Evolutionary conservation across 2,888 invertebrate genomes (phyloP), one percentile per base, ranked within the genome.

Genomic region (Drosophila vallismaia): DNA sequence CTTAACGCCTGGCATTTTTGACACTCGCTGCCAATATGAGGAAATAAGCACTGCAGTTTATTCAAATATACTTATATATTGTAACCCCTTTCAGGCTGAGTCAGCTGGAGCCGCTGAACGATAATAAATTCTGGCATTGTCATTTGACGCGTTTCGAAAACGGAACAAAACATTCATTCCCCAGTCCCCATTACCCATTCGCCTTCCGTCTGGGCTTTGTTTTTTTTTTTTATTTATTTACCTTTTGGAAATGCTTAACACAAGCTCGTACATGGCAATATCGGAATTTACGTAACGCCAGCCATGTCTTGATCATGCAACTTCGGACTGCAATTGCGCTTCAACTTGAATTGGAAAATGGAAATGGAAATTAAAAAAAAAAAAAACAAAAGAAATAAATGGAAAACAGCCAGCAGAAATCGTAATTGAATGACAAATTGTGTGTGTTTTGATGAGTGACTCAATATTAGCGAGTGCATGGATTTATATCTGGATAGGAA

Each of bases 11-110:
- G 86, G 49, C 19, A 73, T 63, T 79, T 82, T 63, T 82, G 83
- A 87, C 82, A 85, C 82, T 74, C 82, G 86, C 74, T 79, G 79
- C 69, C 82, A 76, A 74, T 82, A 72, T 79, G 74, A 74, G 60
- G 64, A 58, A 62, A 72, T 67, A 70, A 44, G 56, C 62, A 58
- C 73, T 72, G 85, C 72, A 71, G 68, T 40, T 38, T 9, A 42
- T 40, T 14, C 14, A 14, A 14, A 8, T 44, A 8, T 28, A n/a
- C n/a, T n/a, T n/a, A 29, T 45, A 62, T 57, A 33, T 19, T 10
- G 19, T 36, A 42, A 10, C 24, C 26, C 33, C 36, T 26, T 14
- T 64, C 36, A 42, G 19, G 36, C 66, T 85, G 86, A 79, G 49
- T 85, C 80, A 79, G 76, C 55, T 51, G 38, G 36, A 38, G 52